These are phyloP conservation scores for Hyposmocoma kahamanoa DNA, from an alignment of 1,140 invertebrate species.

Conservation along the genomic window DNA sequence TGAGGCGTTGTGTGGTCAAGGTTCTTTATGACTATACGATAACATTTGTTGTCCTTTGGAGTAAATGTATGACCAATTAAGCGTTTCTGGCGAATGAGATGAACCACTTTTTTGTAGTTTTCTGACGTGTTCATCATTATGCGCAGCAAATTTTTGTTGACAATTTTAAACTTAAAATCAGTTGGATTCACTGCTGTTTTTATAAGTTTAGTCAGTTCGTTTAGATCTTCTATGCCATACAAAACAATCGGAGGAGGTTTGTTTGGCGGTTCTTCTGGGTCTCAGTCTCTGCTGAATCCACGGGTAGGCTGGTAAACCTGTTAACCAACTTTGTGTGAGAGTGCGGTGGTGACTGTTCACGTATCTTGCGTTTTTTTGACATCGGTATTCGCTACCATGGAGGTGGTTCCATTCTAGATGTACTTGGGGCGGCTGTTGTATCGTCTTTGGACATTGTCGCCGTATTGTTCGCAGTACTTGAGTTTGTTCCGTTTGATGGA, in stretches of 20 bases:
- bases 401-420: too few relatives aligned
- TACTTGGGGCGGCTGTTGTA: too few relatives aligned
- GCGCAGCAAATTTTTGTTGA: neutral
- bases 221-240: neutral
- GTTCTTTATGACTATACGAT: neutral
- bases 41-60: neutral
- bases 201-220: neutral
- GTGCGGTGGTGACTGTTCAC: too few relatives aligned
- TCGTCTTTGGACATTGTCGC: too few relatives aligned
- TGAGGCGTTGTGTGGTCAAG: neutral
- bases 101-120: neutral
- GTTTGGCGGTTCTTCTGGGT: neutral
- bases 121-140: neutral
- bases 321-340: too few relatives aligned
- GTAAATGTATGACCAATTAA: conserved; percentile 1
- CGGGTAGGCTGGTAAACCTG: too few relatives aligned
- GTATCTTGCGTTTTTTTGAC: too few relatives aligned
- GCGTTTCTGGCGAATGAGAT: neutral
- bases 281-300: too few relatives aligned
- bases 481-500: too few relatives aligned
- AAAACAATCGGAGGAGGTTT: neutral
- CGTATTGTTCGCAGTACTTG: too few relatives aligned
- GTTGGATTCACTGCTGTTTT: neutral
- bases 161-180: neutral
- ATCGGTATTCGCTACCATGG: too few relatives aligned